These are phyloP conservation scores for Parnassius glacialis DNA, from an alignment of 2,888 invertebrate species.

Conservation along the genomic window DNA sequence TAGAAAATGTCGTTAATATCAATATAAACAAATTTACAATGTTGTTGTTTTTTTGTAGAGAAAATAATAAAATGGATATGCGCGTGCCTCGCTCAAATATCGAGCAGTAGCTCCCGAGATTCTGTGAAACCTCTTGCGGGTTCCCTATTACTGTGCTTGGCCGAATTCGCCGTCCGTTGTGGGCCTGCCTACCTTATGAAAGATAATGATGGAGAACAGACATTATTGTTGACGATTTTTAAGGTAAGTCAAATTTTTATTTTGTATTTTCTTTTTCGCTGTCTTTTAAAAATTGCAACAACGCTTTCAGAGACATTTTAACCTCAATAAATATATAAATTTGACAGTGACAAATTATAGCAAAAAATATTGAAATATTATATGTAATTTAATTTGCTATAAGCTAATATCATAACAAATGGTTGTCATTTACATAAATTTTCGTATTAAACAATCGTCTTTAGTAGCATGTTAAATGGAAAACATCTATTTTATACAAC, in stretches of 20 bases:
- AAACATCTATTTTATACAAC: no score
- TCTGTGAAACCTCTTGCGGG: slow-evolving; percentile 85
- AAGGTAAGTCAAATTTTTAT: slow-evolving; percentile 70
- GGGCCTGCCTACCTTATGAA: slow-evolving; percentile 84
- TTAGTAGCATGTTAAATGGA: no score
- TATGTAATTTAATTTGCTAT: no score
- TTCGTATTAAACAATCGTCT: no score
- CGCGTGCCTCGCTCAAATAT: slow-evolving; percentile 74
- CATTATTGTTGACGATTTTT: slow-evolving; percentile 85
- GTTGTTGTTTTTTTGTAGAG: slow-evolving; percentile 48
- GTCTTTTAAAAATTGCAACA: no score
- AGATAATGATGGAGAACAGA: slow-evolving; percentile 69
- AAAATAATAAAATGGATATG: slow-evolving; percentile 81
- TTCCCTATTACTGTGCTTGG: slow-evolving; percentile 92
- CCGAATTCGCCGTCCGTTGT: slow-evolving; percentile 96
- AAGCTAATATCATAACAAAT: no score
- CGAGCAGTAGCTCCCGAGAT: slow-evolving; percentile 80
- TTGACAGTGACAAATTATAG: no score
- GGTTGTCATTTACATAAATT: no score
- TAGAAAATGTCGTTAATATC: not conserved
- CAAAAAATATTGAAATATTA: no score
- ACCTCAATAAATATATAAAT: no score
- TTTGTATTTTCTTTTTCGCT: no score
- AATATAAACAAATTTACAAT: not conserved
- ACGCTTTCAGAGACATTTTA: no score